A percentile compares a stretch with the other conserved stretches of the same genome.
Conservation (phyloP, 2,888 invertebrate genomes). For the Acrobasis consociella region DNA sequence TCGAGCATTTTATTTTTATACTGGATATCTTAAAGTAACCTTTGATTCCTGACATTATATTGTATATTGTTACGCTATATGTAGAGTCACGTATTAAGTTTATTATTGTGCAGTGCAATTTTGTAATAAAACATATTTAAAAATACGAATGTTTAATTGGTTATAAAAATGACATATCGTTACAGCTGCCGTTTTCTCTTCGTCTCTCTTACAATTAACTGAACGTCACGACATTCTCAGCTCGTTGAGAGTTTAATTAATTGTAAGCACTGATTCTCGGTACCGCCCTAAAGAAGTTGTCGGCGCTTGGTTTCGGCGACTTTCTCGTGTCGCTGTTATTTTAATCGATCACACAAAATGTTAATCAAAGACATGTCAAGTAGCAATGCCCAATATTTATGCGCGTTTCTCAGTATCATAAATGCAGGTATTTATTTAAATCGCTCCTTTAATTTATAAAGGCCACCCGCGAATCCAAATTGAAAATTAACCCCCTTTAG, state of each 20-base stretch:
- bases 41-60: too few species aligned
- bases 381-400: slow-evolving; percentile 63
- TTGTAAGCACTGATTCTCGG: slow-evolving; percentile 39
- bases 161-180: neutral
- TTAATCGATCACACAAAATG: slow-evolving; percentile 60
- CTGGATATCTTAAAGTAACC: too few species aligned
- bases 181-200: neutral
- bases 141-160: too few species aligned
- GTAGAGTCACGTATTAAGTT: too few species aligned
- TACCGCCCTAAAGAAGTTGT: slow-evolving; percentile 45
- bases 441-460: slow-evolving; percentile 65
- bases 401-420: slow-evolving; percentile 55
- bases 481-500: slow-evolving; percentile 79
- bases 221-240: slow-evolving; percentile 37
- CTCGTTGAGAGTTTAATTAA: slow-evolving; percentile 43
- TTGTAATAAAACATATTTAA: too few species aligned
- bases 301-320: slow-evolving; percentile 43
- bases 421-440: slow-evolving; percentile 63
- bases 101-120: too few species aligned
- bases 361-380: slow-evolving; percentile 56
- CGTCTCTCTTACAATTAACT: slow-evolving; percentile 32
- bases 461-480: slow-evolving; percentile 75
- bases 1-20: neutral
- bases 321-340: slow-evolving; percentile 59
- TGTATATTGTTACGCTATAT: too few species aligned